These are phyloP conservation scores for Gallinago solitaria DNA, from an alignment of 2,797 vertebrate genomes.

Conservation along the genomic window DNA sequence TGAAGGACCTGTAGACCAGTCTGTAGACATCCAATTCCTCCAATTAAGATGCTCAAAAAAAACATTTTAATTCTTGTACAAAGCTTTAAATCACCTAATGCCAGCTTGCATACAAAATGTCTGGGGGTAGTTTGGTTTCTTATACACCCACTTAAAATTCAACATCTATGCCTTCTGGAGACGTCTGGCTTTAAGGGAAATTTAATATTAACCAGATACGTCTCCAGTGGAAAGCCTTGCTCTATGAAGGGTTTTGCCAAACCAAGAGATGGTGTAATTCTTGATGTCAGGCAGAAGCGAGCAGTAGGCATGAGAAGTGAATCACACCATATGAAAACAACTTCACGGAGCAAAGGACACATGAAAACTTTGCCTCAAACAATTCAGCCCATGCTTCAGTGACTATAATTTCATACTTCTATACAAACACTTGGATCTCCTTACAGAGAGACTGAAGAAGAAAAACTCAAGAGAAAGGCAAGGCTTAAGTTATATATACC, in stretches of 20 bases:
- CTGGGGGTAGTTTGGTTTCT: background rate
- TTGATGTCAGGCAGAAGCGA: background rate
- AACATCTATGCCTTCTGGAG: background rate
- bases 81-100: background rate
- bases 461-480: background rate
- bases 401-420: background rate
- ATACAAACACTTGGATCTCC: background rate
- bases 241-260: background rate
- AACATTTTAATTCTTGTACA: rapidly evolving
- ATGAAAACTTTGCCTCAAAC: background rate
- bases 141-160: background rate
- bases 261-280: background rate
- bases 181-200: background rate
- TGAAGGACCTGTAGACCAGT: background rate
- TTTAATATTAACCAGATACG: background rate
- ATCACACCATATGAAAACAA: background rate
- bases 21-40: background rate
- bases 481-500: background rate
- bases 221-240: background rate
- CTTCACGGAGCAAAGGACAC: background rate
- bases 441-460: background rate
- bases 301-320: background rate
- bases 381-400: background rate
- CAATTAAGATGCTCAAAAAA: background rate
- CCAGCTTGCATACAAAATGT: background rate